These are phyloP conservation scores for Arnoldichthys spilopterus DNA, from an alignment of 2,797 vertebrate genomes.

Conservation along the genomic window DNA sequence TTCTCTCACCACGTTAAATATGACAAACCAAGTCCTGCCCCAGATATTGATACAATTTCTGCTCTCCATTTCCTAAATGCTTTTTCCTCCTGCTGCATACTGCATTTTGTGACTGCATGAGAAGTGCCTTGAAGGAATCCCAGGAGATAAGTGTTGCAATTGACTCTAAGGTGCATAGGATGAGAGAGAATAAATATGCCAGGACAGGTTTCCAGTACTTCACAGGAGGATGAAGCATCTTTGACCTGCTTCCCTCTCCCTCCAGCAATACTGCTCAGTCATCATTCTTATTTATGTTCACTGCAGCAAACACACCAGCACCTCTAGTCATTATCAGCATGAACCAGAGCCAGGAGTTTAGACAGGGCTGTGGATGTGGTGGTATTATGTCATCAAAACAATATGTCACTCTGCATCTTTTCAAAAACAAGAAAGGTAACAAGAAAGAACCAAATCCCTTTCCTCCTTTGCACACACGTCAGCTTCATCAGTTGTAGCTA, in stretches of 20 bases:
- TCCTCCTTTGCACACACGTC: not conserved
- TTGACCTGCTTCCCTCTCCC: slow-evolving; percentile 15
- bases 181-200: slow-evolving; percentile 15
- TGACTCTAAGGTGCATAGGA: slow-evolving; percentile 17
- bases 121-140: no score
- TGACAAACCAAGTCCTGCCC: slow-evolving; percentile 16
- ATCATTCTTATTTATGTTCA: slow-evolving; percentile 45
- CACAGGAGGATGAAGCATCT: slow-evolving; percentile 16
- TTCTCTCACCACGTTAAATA: slow-evolving; percentile 14
- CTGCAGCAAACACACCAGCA: slow-evolving; percentile 13
- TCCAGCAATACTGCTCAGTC: slow-evolving; percentile 30
- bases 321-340: slow-evolving; percentile 31
- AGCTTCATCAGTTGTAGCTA: slow-evolving; percentile 36
- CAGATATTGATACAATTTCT: slow-evolving; percentile 5
- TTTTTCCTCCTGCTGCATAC: not conserved
- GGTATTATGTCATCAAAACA: slow-evolving; percentile 17
- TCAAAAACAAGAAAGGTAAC: not conserved
- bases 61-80: not conserved
- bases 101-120: no score
- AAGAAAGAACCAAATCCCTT: not conserved
- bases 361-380: slow-evolving; percentile 23
- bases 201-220: slow-evolving; percentile 28
- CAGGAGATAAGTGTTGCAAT: not conserved
- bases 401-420: not conserved
- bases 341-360: slow-evolving; percentile 17